These are phyloP conservation scores for Clitarchus hookeri DNA, from an alignment of 2,888 invertebrate genomes.

Conservation along the genomic window DNA sequence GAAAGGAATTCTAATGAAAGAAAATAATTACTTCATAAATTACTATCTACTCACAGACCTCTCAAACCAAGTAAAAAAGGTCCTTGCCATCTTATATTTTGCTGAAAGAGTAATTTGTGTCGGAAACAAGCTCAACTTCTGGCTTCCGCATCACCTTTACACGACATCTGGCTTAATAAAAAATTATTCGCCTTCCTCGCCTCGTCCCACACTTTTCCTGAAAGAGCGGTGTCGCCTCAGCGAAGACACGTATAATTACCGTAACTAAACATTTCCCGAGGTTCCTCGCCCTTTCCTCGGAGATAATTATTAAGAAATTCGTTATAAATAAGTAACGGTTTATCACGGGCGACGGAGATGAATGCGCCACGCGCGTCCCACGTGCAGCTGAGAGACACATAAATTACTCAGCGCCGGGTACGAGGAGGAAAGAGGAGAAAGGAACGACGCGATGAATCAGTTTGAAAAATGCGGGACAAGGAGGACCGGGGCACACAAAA, in stretches of 20 bases:
- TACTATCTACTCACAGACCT: too few relatives aligned
- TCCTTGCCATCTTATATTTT: too few relatives aligned
- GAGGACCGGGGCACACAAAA: not conserved
- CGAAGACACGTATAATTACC: not conserved
- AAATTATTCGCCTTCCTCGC: not conserved
- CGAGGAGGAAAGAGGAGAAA: not conserved
- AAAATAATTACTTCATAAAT: too few relatives aligned
- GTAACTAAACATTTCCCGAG: not conserved
- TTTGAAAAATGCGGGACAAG: not conserved
- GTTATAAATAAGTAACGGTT: constrained; percentile 10
- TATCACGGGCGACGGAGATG: not conserved
- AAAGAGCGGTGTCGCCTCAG: too few relatives aligned
- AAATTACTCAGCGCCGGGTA: not conserved
- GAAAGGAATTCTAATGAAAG: too few relatives aligned
- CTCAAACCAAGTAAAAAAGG: too few relatives aligned
- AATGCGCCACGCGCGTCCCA: not conserved
- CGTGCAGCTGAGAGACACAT: not conserved
- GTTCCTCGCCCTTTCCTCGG: not conserved
- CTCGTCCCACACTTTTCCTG: too few relatives aligned
- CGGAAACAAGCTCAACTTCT: too few relatives aligned
- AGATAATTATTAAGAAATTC: constrained; percentile 5
- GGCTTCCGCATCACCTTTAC: too few relatives aligned
- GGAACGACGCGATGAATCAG: constrained; percentile 9
- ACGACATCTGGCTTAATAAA: too few relatives aligned
- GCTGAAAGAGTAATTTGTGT: too few relatives aligned